Base-by-base conservation (phyloP, 2,797 vertebrate species). In the Morelia viridis region DNA sequence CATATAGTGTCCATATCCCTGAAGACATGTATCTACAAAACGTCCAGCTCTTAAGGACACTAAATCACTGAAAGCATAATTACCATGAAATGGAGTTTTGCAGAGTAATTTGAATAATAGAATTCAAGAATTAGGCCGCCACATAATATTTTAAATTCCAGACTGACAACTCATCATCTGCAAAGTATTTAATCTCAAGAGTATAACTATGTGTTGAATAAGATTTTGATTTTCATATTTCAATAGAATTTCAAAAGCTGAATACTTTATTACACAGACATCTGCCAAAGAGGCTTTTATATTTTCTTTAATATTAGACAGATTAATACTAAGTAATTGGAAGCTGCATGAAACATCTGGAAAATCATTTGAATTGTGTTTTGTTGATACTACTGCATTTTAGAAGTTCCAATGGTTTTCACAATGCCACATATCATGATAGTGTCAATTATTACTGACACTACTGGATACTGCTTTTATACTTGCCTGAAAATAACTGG, bases 211-310 rank as follows among this genome's bases (percentile, higher is more conserved):
- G 60, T 53, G 58, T 13, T 85, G 56, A 91, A 24, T 46, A 87
- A 1, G 53, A 13, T 62, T 93, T 94, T 31, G 76, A 0, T 91
- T 94, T 90, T 92, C 88, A 95, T 19, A 76, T 62, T 80, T 83
- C 89, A 92, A 31, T 57, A 60, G 5, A 91, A 80, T 31, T 90
- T 94, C 80, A 92, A 93, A 65, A 93, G 35, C 22, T 89, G 91
- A 95, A 58, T 57, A 46, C 12, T 24, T 53, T 53, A 9, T 10
- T 35, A 56, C 41, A 3, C 8, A 13, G 26, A 19, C 2, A 92
- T 92, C 62, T 88, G 50, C n/a, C 91, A 84, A 28, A 92, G 12
- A 56, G 83, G 9, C 7, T 91, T 95, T 93, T 92, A 71, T 1
- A 94, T 4, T 57, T 15, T 28, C 90, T 26, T 15, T 85, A 86